phyloP scores from a whole-genome alignment of 1,140 invertebrate genomes.

The Drosophila prosaltans region DNA sequence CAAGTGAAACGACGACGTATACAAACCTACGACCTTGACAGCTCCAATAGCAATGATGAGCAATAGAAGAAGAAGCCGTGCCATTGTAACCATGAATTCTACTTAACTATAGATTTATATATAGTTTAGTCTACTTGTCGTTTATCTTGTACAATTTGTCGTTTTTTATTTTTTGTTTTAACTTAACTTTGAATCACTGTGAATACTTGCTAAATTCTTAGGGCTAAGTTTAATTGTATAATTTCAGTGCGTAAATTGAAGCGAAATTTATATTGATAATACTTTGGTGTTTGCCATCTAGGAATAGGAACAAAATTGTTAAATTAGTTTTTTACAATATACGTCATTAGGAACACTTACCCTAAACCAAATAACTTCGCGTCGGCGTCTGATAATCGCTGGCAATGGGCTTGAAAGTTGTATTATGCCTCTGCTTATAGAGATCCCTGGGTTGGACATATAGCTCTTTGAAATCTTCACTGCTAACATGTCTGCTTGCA shows the following conservation, averaged over 20 bases:
- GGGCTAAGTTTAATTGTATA: neutral
- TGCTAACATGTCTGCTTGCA: conserved; percentile 47
- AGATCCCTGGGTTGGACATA: conserved; percentile 71
- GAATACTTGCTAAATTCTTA: conserved; percentile 5
- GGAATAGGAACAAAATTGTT: neutral
- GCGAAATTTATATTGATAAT: neutral
- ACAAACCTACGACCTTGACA: conserved; percentile 34
- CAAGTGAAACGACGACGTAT: conserved; percentile 41
- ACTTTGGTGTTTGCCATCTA: neutral
- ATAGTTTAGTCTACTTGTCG: neutral
- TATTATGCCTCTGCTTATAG: conserved; percentile 65
- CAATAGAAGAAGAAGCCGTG: neutral
- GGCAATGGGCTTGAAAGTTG: conserved; percentile 62
- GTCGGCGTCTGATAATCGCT: conserved; percentile 61
- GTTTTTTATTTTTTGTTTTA: conserved; percentile 5
- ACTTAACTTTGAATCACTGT: conserved; percentile 9
- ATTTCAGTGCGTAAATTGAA: neutral
- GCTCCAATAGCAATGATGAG: conserved; percentile 56
- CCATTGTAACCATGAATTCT: neutral
- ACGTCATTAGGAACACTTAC: neutral
- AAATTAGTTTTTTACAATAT: neutral
- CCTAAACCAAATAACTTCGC: conserved; percentile 70
- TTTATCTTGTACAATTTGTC: conserved; percentile 1
- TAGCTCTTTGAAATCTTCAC: conserved; percentile 71
- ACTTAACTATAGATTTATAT: neutral